Conservation (phyloP, 1,140 invertebrate genomes). For the Sitophilus oryzae region DNA sequence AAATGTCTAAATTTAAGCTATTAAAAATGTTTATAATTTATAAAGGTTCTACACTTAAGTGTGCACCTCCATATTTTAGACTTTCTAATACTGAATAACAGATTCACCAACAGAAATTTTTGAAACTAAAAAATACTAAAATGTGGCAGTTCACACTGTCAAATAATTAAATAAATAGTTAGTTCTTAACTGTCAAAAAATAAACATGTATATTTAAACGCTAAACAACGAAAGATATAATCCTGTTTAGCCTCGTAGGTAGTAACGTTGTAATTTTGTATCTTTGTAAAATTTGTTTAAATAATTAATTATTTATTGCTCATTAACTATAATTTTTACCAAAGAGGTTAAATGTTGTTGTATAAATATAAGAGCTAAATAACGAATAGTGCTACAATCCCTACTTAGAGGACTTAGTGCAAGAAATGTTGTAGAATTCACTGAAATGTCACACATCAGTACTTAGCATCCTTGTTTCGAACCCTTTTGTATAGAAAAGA, state of each 20-base stretch:
- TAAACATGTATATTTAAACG: constrained; percentile 10
- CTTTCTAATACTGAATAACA: background rate
- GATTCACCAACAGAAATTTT: background rate
- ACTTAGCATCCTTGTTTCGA: constrained; percentile 19
- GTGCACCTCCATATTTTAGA: no score
- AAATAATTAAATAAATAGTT: no score
- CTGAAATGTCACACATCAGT: constrained; percentile 34
- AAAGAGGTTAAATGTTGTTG: constrained; percentile 34
- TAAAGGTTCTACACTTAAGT: no score
- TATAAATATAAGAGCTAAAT: constrained; percentile 30
- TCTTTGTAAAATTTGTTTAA: constrained; percentile 20
- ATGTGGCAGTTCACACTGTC: no score
- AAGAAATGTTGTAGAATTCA: constrained; percentile 31
- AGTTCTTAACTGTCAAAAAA: constrained; percentile 5
- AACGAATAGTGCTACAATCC: constrained; percentile 23
- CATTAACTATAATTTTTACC: constrained; percentile 32
- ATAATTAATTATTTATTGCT: constrained; percentile 30
- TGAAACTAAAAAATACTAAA: no score
- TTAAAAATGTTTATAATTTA: no score
- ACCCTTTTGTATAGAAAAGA: background rate
- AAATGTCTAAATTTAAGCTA: no score
- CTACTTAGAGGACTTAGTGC: constrained; percentile 32
- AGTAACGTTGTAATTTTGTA: constrained; percentile 9
- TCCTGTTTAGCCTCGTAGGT: constrained; percentile 20
- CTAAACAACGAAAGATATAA: constrained; percentile 28